Percentiles rank a stretch among this genome's conserved stretches.
These are phyloP conservation scores for Sylvilagus bachmani DNA, from an alignment of 2,113 vertebrate species.

Conservation along the genomic window DNA sequence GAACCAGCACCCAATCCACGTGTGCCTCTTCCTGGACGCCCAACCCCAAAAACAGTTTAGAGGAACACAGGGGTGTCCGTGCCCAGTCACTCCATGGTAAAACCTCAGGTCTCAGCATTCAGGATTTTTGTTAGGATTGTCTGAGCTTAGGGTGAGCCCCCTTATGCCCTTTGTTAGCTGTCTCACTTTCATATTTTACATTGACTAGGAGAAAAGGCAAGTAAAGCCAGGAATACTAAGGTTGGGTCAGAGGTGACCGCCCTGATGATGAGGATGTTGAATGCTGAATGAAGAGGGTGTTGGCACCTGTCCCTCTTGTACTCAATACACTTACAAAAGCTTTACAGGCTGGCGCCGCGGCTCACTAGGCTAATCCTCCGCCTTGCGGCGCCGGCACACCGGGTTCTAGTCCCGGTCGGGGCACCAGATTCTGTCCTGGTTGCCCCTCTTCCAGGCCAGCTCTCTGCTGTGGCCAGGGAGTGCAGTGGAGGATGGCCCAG, in stretches of 20 bases:
- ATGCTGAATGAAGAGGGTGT: background rate
- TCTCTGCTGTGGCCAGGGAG: no score
- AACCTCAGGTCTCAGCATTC: background rate
- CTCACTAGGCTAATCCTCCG: no score
- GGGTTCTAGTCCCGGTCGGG: no score
- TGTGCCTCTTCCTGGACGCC: background rate
- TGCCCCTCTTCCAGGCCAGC: no score
- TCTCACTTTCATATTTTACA: background rate
- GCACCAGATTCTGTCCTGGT: no score
- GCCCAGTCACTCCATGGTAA: background rate
- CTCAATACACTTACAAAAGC: constrained; percentile 3
- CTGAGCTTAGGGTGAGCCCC: background rate
- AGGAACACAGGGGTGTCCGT: background rate
- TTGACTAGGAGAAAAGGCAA: background rate
- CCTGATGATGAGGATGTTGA: background rate
- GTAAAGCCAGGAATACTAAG: constrained; percentile 13
- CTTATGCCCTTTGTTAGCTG: background rate
- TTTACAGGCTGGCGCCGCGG: no score
- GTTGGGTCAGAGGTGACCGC: background rate
- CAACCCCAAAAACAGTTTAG: background rate
- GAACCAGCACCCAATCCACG: background rate
- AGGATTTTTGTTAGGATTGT: background rate
- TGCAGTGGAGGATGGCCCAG: no score
- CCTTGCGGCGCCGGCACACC: no score
- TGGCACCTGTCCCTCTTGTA: background rate